A percentile compares a stretch with the other conserved stretches of the same genome.
These are phyloP conservation scores for Trogon surrucura DNA, from an alignment of 2,113 vertebrate genomes.

Conservation along the genomic window DNA sequence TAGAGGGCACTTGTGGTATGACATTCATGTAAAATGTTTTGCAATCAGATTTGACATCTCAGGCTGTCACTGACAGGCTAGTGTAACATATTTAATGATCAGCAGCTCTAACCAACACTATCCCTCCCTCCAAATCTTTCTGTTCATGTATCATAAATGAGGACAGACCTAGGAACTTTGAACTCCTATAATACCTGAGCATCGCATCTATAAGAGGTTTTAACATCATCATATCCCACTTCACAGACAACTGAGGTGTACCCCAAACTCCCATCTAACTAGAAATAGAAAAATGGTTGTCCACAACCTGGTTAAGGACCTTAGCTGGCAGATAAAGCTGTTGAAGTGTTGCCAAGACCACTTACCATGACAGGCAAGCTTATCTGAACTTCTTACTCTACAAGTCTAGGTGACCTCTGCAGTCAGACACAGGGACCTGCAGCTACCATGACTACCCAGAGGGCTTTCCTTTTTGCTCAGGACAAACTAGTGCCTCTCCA, in stretches of 20 bases:
- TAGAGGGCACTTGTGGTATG: neutral
- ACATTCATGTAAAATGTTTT: neutral
- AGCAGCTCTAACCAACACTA: neutral
- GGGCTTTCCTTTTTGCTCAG: neutral
- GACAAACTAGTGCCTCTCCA: neutral
- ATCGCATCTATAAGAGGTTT: neutral
- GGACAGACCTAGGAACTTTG: neutral
- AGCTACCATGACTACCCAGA: neutral
- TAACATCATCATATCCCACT: neutral
- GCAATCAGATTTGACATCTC: neutral
- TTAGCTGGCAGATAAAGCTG: neutral
- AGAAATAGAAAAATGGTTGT: neutral
- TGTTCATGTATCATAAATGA: neutral
- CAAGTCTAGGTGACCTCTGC: neutral
- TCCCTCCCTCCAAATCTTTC: neutral
- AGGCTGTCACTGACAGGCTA: neutral
- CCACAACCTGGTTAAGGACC: neutral
- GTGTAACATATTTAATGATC: neutral
- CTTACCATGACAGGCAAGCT: neutral
- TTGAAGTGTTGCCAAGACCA: neutral
- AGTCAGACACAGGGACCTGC: neutral
- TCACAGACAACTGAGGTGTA: neutral
- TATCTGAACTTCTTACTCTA: neutral
- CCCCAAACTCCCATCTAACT: neutral
- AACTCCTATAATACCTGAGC: neutral